Conservation (phyloP, 1,140 invertebrate species). For the Heliconius congener region DNA sequence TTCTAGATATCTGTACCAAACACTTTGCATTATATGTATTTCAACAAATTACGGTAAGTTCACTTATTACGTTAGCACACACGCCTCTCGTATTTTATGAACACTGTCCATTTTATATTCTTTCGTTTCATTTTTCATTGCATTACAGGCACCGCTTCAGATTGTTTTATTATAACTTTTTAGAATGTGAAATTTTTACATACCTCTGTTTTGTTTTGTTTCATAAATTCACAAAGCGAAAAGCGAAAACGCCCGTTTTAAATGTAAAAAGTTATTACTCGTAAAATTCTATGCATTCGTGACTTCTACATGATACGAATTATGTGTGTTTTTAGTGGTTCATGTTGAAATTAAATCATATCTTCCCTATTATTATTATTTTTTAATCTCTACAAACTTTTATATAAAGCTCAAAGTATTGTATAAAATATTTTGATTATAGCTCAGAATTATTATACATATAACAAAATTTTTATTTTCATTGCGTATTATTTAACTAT, state of each 20-base stretch:
- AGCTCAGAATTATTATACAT: not conserved
- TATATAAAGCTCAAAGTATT: too few species aligned
- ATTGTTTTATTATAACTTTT: conserved; percentile 70
- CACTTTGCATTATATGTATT: too few species aligned
- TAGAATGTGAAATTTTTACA: conserved; percentile 61
- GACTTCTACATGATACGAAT: conserved; percentile 19
- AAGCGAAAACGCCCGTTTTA: conserved; percentile 51
- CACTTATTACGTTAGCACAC: not conserved
- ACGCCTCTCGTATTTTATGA: conserved; percentile 47
- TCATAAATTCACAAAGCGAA: conserved; percentile 61
- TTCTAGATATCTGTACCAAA: too few species aligned
- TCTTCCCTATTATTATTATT: not conserved
- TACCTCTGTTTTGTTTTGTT: conserved; percentile 61
- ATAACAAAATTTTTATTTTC: too few species aligned
- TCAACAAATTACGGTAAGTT: not conserved
- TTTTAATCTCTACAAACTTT: not conserved
- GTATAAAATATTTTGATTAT: not conserved
- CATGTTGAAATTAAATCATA: not conserved
- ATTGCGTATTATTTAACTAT: too few species aligned
- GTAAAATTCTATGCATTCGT: conserved; percentile 43
- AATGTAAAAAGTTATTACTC: conserved; percentile 52
- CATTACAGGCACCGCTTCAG: conserved; percentile 56
- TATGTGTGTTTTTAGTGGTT: not conserved
- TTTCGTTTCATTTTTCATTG: conserved; percentile 60
- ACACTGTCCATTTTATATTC: conserved; percentile 61